Base-by-base conservation (phyloP, 2,888 invertebrate genomes). In the Strigamia crassipes region DNA sequence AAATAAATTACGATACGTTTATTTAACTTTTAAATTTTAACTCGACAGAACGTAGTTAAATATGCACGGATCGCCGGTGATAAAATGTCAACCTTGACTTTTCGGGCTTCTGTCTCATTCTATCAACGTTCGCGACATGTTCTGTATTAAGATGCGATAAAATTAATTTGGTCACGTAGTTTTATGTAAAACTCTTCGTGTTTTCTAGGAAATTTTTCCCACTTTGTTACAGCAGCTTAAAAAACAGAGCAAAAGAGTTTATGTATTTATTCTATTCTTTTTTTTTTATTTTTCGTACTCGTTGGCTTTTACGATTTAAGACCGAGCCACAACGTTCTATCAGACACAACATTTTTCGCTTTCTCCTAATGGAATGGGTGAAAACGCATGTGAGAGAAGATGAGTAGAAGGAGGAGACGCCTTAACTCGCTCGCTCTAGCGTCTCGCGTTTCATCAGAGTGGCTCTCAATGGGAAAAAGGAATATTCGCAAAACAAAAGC, bases 281-380 rank as follows among this genome's bases (percentile, higher is more conserved):
- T 56, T 56, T 51, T 56, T 56, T 56, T 18, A n/a, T 56, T 56
- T 56, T 73, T 73, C 31, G 27, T 73, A n/a, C 73, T 73, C 73
- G 73, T 31, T 73, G 73, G 73, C 73, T 73, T 73, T 73, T 73
- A 73, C 73, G 73, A 73, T 73, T 73, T 73, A 73, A 73, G 73
- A 73, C 73, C 27, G 73, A 73, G 73, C 73, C 73, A 27, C 73
- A 73, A 73, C 73, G 73, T 73, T 73, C 73, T 31, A 73, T 73
- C 73, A 73, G 73, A 73, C 73, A 73, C 73, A 73, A 73, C 73
- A 73, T 73, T 73, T 73, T 73, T 73, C 73, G 73, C 73, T 73
- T 66, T 73, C 73, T 73, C 73, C 73, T 73, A 73, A 73, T 73
- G 73, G 73, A 73, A 73, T 73, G 73, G 73, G 73, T 73, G 73